Percentiles rank a stretch among this genome's conserved stretches.
Evolutionary conservation across 2,113 vertebrate genomes (phyloP).

Genomic region (Entelurus aequoreus): DNA sequence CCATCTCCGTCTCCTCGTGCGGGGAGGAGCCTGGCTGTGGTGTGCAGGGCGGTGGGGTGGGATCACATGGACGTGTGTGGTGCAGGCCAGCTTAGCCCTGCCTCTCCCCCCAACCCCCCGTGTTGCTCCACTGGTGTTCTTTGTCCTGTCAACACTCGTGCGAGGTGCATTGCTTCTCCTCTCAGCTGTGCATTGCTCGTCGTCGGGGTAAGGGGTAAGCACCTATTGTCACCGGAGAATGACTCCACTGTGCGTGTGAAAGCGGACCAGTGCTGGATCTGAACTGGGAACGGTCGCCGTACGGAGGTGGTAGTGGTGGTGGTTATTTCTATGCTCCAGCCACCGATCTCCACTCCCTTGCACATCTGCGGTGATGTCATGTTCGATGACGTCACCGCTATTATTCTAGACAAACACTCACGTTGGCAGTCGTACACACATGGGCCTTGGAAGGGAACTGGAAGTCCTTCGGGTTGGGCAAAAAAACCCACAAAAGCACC

Average conservation of each 20-base stretch:
- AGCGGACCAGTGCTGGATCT: constrained; percentile 42
- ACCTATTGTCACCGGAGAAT: too few relatives aligned
- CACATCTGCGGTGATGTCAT: constrained; percentile 60
- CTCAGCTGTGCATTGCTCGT: constrained; percentile 25
- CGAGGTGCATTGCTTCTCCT: constrained; percentile 41
- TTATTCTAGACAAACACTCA: constrained; percentile 24
- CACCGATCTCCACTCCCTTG: constrained; percentile 43
- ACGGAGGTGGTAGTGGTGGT: constrained; percentile 4
- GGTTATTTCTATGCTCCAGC: constrained; percentile 43
- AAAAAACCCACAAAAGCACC: too few relatives aligned
- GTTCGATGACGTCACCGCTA: constrained; percentile 59
- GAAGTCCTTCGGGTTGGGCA: too few relatives aligned
- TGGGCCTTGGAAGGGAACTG: neutral
- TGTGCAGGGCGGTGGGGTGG: constrained; percentile 6
- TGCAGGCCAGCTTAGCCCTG: constrained; percentile 57
- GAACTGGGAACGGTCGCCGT: constrained; percentile 39
- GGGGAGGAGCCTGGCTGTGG: constrained; percentile 57
- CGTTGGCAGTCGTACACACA: constrained; percentile 3
- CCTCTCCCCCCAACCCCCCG: constrained; percentile 19
- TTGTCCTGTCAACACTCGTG: constrained; percentile 63
- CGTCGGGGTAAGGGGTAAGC: too few relatives aligned
- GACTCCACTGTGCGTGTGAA: constrained; percentile 19
- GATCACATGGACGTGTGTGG: constrained; percentile 36
- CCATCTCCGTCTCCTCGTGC: constrained; percentile 43
- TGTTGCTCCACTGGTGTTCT: constrained; percentile 55